Conservation (phyloP, 1,140 invertebrate species). For the Drosophila rhopaloa region DNA sequence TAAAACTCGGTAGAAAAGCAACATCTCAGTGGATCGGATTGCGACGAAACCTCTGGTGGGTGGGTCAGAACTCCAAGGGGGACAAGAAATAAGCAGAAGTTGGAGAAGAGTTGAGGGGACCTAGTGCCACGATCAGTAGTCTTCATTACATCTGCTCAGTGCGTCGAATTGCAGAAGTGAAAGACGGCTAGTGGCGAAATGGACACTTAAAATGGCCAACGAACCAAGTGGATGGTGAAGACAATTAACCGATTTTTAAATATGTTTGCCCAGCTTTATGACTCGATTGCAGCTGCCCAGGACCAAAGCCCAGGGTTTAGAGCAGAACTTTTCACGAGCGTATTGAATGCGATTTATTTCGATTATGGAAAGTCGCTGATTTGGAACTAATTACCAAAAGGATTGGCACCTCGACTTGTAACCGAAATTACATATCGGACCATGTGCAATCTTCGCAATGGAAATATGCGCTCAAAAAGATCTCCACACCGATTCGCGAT, state of each 20-base stretch:
- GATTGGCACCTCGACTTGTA: slow-evolving; percentile 11
- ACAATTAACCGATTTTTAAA: slow-evolving; percentile 78
- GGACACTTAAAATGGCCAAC: slow-evolving; percentile 8
- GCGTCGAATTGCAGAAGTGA: slow-evolving; percentile 48
- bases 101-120: not conserved
- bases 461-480: no score
- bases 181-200: not conserved
- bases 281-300: slow-evolving; percentile 45
- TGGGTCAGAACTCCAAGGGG: slow-evolving; percentile 21
- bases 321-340: slow-evolving; percentile 22
- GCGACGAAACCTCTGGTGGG: slow-evolving; percentile 32
- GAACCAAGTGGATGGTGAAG: slow-evolving; percentile 32
- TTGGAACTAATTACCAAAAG: slow-evolving; percentile 73
- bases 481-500: no score
- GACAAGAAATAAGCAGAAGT: not conserved
- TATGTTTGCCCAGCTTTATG: slow-evolving; percentile 70
- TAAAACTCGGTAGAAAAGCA: slow-evolving; percentile 38
- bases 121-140: slow-evolving; percentile 40
- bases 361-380: slow-evolving; percentile 81
- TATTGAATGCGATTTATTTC: slow-evolving; percentile 65
- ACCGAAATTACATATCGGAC: not conserved
- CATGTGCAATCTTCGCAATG: no score
- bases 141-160: slow-evolving; percentile 31
- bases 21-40: slow-evolving; percentile 9
- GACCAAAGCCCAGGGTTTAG: slow-evolving; percentile 25